Percentiles rank a stretch among this genome's conserved stretches.
Conservation (phyloP, 2,797 vertebrate genomes). For the Acridotheres tristis region DNA sequence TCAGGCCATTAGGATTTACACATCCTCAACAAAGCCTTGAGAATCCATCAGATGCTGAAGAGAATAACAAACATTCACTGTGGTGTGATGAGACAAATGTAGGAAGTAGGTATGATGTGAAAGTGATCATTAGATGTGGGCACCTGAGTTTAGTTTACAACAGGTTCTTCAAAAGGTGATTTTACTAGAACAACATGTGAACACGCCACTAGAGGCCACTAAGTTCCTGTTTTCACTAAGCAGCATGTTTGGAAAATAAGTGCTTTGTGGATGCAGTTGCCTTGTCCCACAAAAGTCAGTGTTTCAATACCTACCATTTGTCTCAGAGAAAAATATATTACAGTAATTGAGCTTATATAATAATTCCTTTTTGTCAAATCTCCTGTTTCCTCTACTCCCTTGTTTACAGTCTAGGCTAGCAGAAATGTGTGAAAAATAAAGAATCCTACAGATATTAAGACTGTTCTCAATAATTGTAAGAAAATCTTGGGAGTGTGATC, state of each 20-base stretch:
- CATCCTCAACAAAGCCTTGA: not conserved
- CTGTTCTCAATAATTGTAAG: not conserved
- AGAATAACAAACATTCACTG: not conserved
- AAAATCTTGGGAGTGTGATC: not conserved
- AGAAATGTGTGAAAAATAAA: not conserved
- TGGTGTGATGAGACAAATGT: not conserved
- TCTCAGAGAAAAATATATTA: not conserved
- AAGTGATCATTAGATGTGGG: not conserved
- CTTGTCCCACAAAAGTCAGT: not conserved
- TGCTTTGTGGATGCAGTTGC: not conserved
- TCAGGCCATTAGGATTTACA: not conserved
- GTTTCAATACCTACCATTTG: not conserved
- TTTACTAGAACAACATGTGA: not conserved
- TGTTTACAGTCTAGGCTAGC: not conserved
- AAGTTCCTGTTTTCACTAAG: not conserved
- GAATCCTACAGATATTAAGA: not conserved
- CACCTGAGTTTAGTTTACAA: not conserved
- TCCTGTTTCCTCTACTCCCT: not conserved
- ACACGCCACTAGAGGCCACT: constrained; percentile 49
- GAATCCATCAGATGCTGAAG: not conserved
- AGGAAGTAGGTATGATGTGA: not conserved
- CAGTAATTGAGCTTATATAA: not conserved
- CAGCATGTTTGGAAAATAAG: not conserved
- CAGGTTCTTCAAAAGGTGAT: not conserved
- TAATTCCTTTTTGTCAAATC: not conserved